Evolutionary conservation across 1,140 invertebrate genomes (phyloP).

Genomic region (Riptortus pedestris): DNA sequence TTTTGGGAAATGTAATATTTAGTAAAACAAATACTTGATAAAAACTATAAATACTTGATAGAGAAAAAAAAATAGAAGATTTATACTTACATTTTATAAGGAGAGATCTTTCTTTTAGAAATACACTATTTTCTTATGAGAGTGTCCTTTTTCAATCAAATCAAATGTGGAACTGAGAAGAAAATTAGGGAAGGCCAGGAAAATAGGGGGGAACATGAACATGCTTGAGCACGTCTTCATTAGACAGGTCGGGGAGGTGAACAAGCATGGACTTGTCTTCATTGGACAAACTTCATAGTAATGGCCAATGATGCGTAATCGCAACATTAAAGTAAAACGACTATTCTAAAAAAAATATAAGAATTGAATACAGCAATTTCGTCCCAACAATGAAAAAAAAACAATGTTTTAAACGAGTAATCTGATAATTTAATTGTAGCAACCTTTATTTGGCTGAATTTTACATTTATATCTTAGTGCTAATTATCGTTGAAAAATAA

Average conservation of each 20-base stretch:
- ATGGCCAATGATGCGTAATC: background rate
- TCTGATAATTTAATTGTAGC: background rate
- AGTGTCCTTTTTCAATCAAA: background rate
- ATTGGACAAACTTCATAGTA: background rate
- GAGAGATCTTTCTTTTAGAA: background rate
- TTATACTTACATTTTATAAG: constrained; percentile 1
- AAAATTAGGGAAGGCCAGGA: constrained; percentile 3
- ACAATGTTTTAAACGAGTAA: background rate
- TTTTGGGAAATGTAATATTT: constrained; percentile 9
- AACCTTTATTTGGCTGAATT: background rate
- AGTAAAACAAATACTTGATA: constrained; percentile 10
- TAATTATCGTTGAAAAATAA: constrained; percentile 9
- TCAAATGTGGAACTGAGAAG: background rate
- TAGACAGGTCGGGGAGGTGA: background rate
- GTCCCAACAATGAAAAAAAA: background rate
- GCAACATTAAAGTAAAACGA: background rate
- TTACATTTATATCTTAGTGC: background rate
- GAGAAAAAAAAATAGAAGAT: background rate
- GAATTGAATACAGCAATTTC: background rate
- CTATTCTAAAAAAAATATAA: background rate
- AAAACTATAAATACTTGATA: constrained; percentile 1
- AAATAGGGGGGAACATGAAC: constrained; percentile 5
- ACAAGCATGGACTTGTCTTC: constrained; percentile 2
- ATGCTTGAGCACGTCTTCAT: background rate
- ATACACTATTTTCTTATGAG: background rate